Evolutionary conservation across 2,888 invertebrate genomes (phyloP).

Genomic region (Chloroclystis v-ata): DNA sequence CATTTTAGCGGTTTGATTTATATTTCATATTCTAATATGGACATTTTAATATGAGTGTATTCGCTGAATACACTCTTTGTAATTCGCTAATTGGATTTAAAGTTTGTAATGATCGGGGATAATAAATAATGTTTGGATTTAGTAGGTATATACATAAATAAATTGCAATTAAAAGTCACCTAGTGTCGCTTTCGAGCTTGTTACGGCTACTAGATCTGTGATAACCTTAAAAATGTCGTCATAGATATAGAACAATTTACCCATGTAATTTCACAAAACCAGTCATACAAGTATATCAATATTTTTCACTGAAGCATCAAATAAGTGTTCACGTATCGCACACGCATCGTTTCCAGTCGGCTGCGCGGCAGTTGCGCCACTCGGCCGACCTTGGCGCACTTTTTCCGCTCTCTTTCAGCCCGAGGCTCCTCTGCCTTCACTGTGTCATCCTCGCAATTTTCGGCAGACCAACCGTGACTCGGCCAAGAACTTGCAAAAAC

Average conservation of each 20-base stretch:
- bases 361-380: constrained; percentile 62
- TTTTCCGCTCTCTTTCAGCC: constrained; percentile 77
- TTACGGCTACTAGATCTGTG: too few relatives aligned
- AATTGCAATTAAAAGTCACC: too few relatives aligned
- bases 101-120: too few relatives aligned
- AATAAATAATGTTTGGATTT: too few relatives aligned
- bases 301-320: constrained; percentile 32
- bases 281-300: constrained; percentile 20
- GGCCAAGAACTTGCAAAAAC: constrained; percentile 24
- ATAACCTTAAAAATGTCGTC: too few relatives aligned
- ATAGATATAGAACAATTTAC: neutral
- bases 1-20: too few relatives aligned
- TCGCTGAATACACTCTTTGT: too few relatives aligned
- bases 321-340: constrained; percentile 37
- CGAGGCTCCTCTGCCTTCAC: constrained; percentile 52
- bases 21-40: too few relatives aligned
- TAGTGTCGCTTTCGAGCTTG: too few relatives aligned
- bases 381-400: constrained; percentile 68
- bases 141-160: too few relatives aligned
- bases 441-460: constrained; percentile 35
- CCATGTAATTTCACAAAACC: constrained; percentile 6
- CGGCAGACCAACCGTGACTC: constrained; percentile 18
- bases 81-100: too few relatives aligned
- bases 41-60: too few relatives aligned
- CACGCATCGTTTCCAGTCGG: constrained; percentile 59